Conservation (phyloP, 2,113 vertebrate genomes). For the Zosterops lateralis region DNA sequence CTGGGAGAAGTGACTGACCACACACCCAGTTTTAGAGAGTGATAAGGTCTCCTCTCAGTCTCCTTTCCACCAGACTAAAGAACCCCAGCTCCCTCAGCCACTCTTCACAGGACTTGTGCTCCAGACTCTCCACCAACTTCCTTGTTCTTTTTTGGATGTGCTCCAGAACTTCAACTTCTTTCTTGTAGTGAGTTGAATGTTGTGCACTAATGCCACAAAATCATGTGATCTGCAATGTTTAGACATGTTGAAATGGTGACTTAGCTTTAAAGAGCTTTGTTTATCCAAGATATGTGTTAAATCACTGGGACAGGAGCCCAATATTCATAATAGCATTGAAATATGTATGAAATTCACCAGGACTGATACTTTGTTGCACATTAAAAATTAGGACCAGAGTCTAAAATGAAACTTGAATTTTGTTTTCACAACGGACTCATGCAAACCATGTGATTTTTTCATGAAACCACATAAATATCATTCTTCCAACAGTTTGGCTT, state of each 20-base stretch:
- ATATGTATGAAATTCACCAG: not conserved
- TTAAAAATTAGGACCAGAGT: not conserved
- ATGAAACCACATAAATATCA: not conserved
- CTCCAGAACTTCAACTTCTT: not conserved
- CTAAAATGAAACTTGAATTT: slow-evolving; percentile 3
- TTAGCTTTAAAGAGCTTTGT: not conserved
- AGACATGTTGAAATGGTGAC: not conserved
- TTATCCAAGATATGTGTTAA: not conserved
- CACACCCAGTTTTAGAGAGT: not conserved
- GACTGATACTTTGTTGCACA: not conserved
- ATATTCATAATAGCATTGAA: not conserved
- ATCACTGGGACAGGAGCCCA: not conserved
- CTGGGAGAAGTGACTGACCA: rapidly evolving
- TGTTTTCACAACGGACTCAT: not conserved
- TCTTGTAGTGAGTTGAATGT: not conserved
- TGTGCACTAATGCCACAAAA: not conserved
- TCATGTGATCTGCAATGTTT: not conserved
- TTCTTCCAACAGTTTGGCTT: not conserved
- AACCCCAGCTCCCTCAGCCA: not conserved
- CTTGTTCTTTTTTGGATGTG: not conserved
- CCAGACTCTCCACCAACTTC: not conserved
- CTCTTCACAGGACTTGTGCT: not conserved
- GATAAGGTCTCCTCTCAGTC: not conserved
- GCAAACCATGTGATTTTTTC: not conserved
- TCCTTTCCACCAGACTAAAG: not conserved